Evolutionary conservation across 1,140 invertebrate species (phyloP), one percentile per base, ranked within the genome.

Genomic region (Carposina sasakii): DNA sequence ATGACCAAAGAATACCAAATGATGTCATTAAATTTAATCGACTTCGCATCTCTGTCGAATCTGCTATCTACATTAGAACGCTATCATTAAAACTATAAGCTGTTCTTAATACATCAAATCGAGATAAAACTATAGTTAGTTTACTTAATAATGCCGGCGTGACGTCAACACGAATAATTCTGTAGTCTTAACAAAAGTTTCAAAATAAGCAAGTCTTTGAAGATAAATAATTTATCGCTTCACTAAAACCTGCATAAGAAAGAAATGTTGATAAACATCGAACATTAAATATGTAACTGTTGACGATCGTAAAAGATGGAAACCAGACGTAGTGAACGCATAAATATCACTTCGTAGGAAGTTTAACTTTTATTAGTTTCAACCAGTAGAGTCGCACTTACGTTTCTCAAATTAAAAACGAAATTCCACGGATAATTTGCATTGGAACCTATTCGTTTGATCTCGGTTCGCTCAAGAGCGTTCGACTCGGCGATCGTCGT

Each of bases 231-330:
- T 81, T 83, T 83, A 83, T 68, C 57, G 73, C 73, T 21, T 57
- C 75, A 78, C 69, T 79, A 79, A 81, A 82, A 76, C 73, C 75
- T 81, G 74, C 67, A 83, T 83, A 81, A 83, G 79, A 83, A 83
- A 83, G 76, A 79, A 83, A 74, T 83, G 79, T 83, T 83, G 79
- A 83, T 83, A 83, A 83, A 83, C 79, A 79, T 81, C 73, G 77
- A 76, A 81, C 71, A 82, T 81, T 82, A 78, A 82, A 83, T 81
- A 81, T 83, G 76, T 81, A 83, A 83, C 79, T 81, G 76, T 83
- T 79, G 79, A 78, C 68, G 71, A 79, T 78, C 79, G 61, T 83
- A 83, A 83, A 82, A 41, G 69, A 79, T 76, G 68, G 69, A 77
- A 71, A 65, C 77, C 76, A 79, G 77, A 73, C 77, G 61, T 63